These are phyloP conservation scores for Urosaurus nigricauda DNA, from an alignment of 2,797 vertebrate species.

Conservation along the genomic window DNA sequence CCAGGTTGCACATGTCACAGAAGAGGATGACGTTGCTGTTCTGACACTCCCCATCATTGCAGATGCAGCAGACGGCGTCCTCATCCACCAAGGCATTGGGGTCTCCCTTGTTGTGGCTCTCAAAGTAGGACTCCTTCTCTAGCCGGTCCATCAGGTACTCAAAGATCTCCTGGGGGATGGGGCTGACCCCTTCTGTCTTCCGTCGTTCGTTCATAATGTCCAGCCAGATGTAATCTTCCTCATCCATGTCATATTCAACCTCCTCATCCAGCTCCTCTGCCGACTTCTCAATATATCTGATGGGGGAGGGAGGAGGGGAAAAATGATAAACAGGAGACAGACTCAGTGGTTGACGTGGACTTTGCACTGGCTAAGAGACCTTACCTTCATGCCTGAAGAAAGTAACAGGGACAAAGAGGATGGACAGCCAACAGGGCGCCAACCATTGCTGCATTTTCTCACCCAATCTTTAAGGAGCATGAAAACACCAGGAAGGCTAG, in stretches of 20 bases:
- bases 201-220: constrained; percentile 99
- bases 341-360: accelerated
- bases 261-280: constrained; percentile 98
- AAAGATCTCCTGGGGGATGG: constrained; percentile 97
- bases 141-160: constrained; percentile 98
- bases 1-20: constrained; percentile 99
- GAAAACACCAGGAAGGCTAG: too few species aligned
- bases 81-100: constrained; percentile 95
- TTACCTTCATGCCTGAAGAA: neutral
- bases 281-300: constrained; percentile 97
- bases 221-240: constrained; percentile 99
- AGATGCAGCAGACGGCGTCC: constrained; percentile 98
- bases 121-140: constrained; percentile 98
- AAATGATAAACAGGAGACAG: neutral
- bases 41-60: constrained; percentile 98
- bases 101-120: constrained; percentile 99
- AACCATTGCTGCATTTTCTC: neutral
- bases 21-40: constrained; percentile 99
- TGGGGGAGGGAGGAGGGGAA: constrained; percentile 7
- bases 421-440: neutral
- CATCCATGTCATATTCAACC: constrained; percentile 98
- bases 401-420: neutral
- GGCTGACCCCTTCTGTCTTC: constrained; percentile 91
- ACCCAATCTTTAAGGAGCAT: too few species aligned
- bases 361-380: neutral